phyloP scores from a whole-genome alignment of 2,113 vertebrate genomes.

The Halcyon senegalensis region DNA sequence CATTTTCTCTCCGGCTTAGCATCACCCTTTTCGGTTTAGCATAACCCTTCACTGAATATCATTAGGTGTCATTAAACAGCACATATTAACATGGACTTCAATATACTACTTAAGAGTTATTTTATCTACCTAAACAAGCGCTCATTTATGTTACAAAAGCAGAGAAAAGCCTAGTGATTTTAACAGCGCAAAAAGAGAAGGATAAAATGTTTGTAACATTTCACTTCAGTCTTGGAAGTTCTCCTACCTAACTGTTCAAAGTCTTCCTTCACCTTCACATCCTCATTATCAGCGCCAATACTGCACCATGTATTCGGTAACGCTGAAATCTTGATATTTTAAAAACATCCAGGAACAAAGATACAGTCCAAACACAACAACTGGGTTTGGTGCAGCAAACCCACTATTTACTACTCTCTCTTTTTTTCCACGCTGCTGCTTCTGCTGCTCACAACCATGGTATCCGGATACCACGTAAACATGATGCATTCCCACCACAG shows the following conservation, averaged over 20 bases:
- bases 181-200: conserved; percentile 15
- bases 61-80: conserved; percentile 98
- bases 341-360: background rate
- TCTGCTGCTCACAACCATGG: background rate
- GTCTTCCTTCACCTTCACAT: background rate
- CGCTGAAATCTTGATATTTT: background rate
- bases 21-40: conserved; percentile 84
- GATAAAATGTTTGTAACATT: conserved; percentile 11
- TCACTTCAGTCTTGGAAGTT: conserved; percentile 29
- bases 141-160: conserved; percentile 62
- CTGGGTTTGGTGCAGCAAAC: background rate
- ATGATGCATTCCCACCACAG: background rate
- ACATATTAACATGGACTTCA: conserved; percentile 93
- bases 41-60: conserved; percentile 91
- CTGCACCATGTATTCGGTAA: background rate
- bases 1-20: conserved; percentile 86
- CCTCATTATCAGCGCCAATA: background rate
- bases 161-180: conserved; percentile 64
- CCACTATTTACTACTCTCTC: background rate
- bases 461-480: background rate
- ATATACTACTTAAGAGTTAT: conserved; percentile 82
- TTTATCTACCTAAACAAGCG: conserved; percentile 76
- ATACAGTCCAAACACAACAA: background rate
- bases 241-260: background rate
- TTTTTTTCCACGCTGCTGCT: background rate